phyloP scores from a whole-genome alignment of 2,113 vertebrate genomes.

The Erythrolamprus reginae region DNA sequence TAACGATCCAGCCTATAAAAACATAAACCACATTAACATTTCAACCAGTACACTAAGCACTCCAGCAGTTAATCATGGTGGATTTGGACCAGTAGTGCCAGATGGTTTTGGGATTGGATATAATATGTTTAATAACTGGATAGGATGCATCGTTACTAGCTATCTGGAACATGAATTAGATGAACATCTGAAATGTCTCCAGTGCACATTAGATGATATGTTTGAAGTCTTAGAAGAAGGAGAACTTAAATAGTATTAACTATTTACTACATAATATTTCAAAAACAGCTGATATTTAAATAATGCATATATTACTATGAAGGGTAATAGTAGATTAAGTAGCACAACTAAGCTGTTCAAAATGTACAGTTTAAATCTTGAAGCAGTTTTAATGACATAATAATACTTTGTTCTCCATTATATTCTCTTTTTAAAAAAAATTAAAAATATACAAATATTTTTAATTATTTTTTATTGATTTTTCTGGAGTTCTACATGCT shows the following conservation, averaged over 20 bases:
- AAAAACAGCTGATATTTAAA: neutral
- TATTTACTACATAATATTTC: neutral
- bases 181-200: neutral
- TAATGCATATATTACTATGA: conserved; percentile 10
- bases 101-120: conserved; percentile 28
- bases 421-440: neutral
- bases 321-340: neutral
- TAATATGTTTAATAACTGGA: neutral
- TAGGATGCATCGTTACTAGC: neutral
- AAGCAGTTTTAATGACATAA: neutral
- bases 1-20: neutral
- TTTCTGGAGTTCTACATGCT: neutral
- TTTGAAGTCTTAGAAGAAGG: conserved; percentile 11
- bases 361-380: neutral
- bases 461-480: neutral
- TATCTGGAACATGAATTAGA: conserved; percentile 1
- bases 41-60: conserved; percentile 12
- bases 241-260: neutral
- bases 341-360: neutral
- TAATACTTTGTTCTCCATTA: neutral
- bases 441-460: neutral
- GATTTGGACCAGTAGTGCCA: neutral
- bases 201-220: neutral
- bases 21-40: conserved; percentile 14
- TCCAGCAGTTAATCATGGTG: conserved; percentile 15